Evolutionary conservation across 2,888 invertebrate genomes (phyloP).

Genomic region (Allacma fusca): DNA sequence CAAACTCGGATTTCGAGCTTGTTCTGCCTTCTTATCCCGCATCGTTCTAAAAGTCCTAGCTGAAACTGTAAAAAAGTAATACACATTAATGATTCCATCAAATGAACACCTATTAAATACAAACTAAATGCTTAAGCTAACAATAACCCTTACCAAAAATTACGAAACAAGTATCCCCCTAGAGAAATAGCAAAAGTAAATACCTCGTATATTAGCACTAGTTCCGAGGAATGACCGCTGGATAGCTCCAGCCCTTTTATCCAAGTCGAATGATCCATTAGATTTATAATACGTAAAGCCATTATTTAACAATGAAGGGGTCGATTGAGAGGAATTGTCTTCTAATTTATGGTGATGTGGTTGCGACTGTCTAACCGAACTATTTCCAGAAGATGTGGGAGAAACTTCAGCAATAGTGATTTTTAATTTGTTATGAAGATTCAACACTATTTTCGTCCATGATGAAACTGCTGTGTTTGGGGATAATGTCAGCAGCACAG

Average conservation of each 20-base stretch:
- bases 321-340: neutral
- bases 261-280: constrained; percentile 55
- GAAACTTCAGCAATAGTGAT: neutral
- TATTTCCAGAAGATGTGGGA: neutral
- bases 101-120: no score
- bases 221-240: constrained; percentile 42
- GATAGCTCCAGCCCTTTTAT: constrained; percentile 48
- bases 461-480: constrained; percentile 23
- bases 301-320: neutral
- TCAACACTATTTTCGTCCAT: constrained; percentile 30
- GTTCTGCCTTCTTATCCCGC: constrained; percentile 74
- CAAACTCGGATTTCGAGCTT: constrained; percentile 76
- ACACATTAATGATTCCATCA: no score
- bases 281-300: constrained; percentile 37
- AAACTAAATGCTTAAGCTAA: no score
- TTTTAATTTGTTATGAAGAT: constrained; percentile 28
- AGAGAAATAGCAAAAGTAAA: no score
- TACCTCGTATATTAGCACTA: constrained; percentile 15
- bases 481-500: neutral
- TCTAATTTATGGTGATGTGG: neutral
- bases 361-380: neutral
- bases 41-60: constrained; percentile 82
- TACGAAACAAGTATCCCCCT: neutral
- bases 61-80: constrained; percentile 64
- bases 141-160: no score